Percentiles rank a stretch among this genome's conserved stretches.
These are phyloP conservation scores for Callyntrura guangdongensis DNA, from an alignment of 2,888 invertebrate genomes.

Conservation along the genomic window DNA sequence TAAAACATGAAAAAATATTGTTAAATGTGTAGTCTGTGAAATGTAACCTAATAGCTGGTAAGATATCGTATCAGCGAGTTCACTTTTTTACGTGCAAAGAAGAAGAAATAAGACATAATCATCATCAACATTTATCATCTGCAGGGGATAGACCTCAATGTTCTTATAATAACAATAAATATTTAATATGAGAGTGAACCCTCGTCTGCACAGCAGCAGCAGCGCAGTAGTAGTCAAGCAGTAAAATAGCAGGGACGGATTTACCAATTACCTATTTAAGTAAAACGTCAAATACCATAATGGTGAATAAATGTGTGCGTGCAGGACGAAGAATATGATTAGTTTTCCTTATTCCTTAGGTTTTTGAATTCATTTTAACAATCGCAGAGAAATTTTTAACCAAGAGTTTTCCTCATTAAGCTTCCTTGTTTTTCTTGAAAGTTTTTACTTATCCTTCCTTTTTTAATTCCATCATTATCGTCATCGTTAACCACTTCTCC, in stretches of 20 bases:
- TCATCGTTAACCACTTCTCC: not conserved
- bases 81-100: slow-evolving; percentile 4
- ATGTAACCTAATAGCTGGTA: no score
- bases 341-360: slow-evolving; percentile 40
- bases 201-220: no score
- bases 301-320: slow-evolving; percentile 18
- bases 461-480: slow-evolving; percentile 73
- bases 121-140: slow-evolving; percentile 14
- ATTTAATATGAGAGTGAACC: no score
- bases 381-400: slow-evolving; percentile 48
- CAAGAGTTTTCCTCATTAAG: slow-evolving; percentile 67
- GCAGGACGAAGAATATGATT: slow-evolving; percentile 32
- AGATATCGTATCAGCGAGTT: not conserved
- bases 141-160: no score
- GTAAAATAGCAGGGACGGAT: no score
- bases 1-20: not conserved
- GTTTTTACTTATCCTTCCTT: slow-evolving; percentile 59
- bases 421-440: slow-evolving; percentile 77
- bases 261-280: not conserved
- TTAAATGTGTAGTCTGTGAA: not conserved
- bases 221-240: no score
- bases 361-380: slow-evolving; percentile 12
- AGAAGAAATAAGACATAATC: slow-evolving; percentile 8
- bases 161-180: no score
- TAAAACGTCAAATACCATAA: slow-evolving; percentile 8